Conservation (phyloP, 2,113 vertebrate species). For the Peromyscus maniculatus region DNA sequence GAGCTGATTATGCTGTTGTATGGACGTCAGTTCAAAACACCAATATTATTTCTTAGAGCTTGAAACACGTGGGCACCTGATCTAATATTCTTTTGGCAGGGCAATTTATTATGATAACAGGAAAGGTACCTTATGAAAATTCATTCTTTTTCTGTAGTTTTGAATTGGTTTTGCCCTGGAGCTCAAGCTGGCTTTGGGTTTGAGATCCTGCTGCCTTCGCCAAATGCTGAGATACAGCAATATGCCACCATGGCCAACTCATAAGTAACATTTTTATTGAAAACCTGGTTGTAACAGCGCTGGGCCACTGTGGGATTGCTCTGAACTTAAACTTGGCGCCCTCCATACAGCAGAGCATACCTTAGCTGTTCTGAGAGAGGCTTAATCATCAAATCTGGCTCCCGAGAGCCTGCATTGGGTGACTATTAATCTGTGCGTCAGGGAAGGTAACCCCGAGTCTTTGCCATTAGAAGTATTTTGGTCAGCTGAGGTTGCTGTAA, state of each 20-base stretch:
- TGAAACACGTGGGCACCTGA: background rate
- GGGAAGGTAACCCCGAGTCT: background rate
- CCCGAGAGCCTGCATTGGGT: background rate
- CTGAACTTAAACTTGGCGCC: fast-evolving
- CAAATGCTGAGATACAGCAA: background rate
- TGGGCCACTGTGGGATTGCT: background rate
- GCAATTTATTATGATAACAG: background rate
- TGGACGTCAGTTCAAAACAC: background rate
- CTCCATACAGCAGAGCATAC: background rate
- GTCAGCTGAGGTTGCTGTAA: background rate
- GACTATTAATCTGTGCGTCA: background rate
- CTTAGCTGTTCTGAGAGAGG: background rate
- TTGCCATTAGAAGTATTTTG: background rate
- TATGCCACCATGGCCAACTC: background rate
- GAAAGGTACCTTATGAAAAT: background rate
- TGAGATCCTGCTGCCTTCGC: background rate
- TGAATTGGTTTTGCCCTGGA: background rate
- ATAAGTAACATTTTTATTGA: background rate
- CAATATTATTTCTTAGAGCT: background rate
- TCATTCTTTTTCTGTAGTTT: background rate
- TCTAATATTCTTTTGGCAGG: background rate
- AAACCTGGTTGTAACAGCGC: background rate
- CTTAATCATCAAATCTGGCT: background rate
- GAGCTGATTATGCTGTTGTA: background rate
- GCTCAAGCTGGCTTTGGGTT: background rate